These are phyloP conservation scores for Cydia pomonella DNA, from an alignment of 1,140 invertebrate species.

Conservation along the genomic window DNA sequence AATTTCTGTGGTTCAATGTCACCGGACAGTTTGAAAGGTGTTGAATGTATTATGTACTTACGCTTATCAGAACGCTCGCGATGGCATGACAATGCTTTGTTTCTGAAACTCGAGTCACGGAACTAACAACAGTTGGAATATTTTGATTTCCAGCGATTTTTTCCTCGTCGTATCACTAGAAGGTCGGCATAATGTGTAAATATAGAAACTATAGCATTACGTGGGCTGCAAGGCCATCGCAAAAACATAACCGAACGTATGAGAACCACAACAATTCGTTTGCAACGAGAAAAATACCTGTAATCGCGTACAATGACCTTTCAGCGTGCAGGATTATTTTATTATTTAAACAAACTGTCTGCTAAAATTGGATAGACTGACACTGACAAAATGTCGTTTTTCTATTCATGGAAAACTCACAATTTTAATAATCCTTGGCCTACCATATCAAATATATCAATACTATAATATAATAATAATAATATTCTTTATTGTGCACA, in stretches of 20 bases:
- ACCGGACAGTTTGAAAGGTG: conserved; percentile 4
- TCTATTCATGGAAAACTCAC: neutral
- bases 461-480: too few relatives aligned
- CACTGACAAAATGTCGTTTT: neutral
- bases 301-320: conserved; percentile 6
- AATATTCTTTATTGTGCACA: too few relatives aligned
- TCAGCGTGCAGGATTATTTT: neutral
- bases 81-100: conserved; percentile 27
- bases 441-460: too few relatives aligned
- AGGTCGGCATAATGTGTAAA: conserved; percentile 1
- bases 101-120: neutral
- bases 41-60: neutral
- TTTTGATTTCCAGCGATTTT: conserved; percentile 21
- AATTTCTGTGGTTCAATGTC: conserved; percentile 11
- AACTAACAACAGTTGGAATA: conserved; percentile 13
- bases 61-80: conserved; percentile 13
- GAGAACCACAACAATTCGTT: neutral
- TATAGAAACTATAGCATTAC: neutral
- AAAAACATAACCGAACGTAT: neutral
- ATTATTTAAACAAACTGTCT: neutral
- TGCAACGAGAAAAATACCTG: conserved; percentile 12
- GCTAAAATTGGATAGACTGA: neutral
- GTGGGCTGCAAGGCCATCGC: conserved; percentile 18
- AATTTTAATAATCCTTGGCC: neutral
- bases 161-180: conserved; percentile 10